phyloP scores from a whole-genome alignment of 2,888 invertebrate species.

The Automeris io region DNA sequence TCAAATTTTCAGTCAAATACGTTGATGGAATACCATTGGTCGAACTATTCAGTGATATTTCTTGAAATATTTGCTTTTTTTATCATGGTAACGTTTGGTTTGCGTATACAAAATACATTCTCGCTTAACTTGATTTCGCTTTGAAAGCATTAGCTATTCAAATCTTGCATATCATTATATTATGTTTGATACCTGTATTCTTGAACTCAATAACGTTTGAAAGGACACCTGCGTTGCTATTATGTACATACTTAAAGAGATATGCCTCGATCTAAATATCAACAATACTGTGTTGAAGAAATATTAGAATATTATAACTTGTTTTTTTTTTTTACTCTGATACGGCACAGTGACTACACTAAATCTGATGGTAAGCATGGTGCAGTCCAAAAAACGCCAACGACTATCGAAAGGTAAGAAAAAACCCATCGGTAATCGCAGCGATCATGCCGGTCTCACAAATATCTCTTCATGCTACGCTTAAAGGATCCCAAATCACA shows the following conservation, averaged over 20 bases:
- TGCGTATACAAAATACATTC: neutral
- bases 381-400: no score
- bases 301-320: neutral
- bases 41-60: neutral
- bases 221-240: neutral
- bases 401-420: no score
- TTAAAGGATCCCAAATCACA: no score
- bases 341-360: no score
- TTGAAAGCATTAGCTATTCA: neutral
- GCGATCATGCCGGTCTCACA: no score
- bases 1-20: no score
- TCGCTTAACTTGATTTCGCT: neutral
- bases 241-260: neutral
- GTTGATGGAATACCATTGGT: no score
- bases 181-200: neutral
- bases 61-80: no score
- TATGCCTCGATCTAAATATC: no score
- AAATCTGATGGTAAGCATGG: no score
- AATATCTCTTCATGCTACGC: no score
- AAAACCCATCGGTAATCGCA: no score
- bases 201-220: neutral
- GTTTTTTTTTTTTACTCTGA: neutral
- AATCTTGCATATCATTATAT: neutral
- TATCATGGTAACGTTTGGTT: neutral
- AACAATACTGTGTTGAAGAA: neutral